phyloP scores from a whole-genome alignment of 1,140 invertebrate genomes.

The Dreissena polymorpha region DNA sequence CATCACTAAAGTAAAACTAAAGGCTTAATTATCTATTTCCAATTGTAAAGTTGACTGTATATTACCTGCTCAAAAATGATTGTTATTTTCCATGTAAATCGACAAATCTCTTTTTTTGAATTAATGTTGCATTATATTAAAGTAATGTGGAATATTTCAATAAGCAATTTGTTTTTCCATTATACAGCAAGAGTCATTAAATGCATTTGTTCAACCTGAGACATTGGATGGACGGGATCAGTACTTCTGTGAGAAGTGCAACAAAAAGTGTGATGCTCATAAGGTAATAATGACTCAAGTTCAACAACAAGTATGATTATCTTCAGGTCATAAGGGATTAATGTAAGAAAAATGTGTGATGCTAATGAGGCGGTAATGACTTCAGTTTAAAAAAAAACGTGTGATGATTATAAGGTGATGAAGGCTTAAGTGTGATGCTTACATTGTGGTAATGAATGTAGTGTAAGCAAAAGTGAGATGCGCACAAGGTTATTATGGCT shows the following conservation, averaged over 20 bases:
- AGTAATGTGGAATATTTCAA: no score
- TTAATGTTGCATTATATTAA: no score
- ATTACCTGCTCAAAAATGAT: no score
- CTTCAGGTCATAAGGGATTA: not conserved
- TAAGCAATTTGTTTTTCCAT: no score
- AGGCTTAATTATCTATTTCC: no score
- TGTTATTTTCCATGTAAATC: no score
- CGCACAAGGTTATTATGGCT: not conserved
- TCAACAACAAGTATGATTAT: not conserved
- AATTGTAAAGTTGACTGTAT: no score
- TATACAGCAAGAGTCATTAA: slow-evolving; percentile 89
- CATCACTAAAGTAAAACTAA: no score
- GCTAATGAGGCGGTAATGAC: not conserved
- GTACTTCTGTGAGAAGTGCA: slow-evolving; percentile 94
- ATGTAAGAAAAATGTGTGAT: not conserved
- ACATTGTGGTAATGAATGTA: not conserved
- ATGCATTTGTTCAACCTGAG: slow-evolving; percentile 93
- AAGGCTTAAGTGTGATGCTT: not conserved
- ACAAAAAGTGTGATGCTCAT: slow-evolving; percentile 94
- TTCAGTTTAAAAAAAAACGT: not conserved
- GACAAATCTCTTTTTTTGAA: no score
- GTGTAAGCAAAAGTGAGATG: not conserved
- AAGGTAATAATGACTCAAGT: slow-evolving; percentile 81
- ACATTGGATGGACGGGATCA: slow-evolving; percentile 92
- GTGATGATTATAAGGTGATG: not conserved